Evolutionary conservation across 1,140 invertebrate genomes (phyloP), one percentile per base, ranked within the genome.

Genomic region (Brachionus rotundiformis): DNA sequence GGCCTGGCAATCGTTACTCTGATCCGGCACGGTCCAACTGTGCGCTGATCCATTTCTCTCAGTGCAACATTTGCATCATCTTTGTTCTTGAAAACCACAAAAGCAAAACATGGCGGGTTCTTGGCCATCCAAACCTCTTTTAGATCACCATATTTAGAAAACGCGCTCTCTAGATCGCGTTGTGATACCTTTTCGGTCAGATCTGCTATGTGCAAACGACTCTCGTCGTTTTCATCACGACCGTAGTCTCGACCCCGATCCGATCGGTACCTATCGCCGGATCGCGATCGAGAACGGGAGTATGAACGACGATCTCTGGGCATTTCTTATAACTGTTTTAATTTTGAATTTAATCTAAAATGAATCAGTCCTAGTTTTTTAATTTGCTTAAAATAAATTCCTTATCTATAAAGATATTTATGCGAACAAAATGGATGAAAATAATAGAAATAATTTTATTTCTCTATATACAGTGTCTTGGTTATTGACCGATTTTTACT

Each of bases 31-130:
- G 81, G 47, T 61, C 80, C 82, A 8, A 73, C 27, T 23, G 49
- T 59, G 23, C 49, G 29, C 47, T 61, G 87, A 84, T 88, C 85
- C 86, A 88, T 87, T 31, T 85, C 85, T 73, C 82, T 83, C 5
- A 88, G 83, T n/a, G 87, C 85, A 47, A 83, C 84, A 36, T 85
- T 84, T 7, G 87, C 87, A 84, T 88, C 87, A 61, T 86, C 86
- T 76, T 83, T 84, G 65, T 86, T 84, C 73, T 85, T 85, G 83
- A 84, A 88, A 1, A 87, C 86, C 27, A 88, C 82, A 84, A 88
- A 88, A 4, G 87, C 86, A 85, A 88, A 88, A 73, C 87, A 87
- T 39, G 87, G 87, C 13, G 87, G 87, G 65, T 85, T 86, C 65
- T 83, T 84, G 1, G 87, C 87, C 33, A 88, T 83, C 87, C 87